Conservation (phyloP, 23 tunicate genomes). For the Pegea sp. region DNA sequence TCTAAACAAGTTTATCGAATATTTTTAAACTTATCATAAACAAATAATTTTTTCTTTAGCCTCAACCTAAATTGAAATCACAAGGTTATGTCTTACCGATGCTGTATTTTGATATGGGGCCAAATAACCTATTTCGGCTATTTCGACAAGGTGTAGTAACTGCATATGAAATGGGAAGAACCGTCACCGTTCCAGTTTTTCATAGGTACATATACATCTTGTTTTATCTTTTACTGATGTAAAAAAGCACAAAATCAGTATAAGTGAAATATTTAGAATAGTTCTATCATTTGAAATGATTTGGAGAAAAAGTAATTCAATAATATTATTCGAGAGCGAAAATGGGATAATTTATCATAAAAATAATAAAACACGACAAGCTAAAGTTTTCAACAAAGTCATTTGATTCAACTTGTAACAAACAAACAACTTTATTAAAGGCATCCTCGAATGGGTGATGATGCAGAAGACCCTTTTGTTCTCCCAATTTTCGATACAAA, state of each 20-base stretch:
- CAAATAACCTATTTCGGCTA: constrained; percentile 85
- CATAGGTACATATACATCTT: constrained; percentile 83
- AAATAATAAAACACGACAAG: too few relatives aligned
- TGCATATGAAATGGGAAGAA: constrained; percentile 95
- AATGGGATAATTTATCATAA: too few relatives aligned
- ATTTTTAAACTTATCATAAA: neutral
- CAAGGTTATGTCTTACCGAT: constrained; percentile 84
- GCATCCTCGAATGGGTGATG: constrained; percentile 98
- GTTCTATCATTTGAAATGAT: neutral
- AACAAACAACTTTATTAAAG: constrained; percentile 7
- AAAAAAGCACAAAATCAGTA: too few relatives aligned
- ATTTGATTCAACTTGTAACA: neutral
- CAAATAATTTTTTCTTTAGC: constrained; percentile 13
- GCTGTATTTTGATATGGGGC: constrained; percentile 99
- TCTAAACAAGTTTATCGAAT: neutral
- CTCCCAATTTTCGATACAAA: constrained; percentile 92
- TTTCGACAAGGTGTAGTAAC: constrained; percentile 91
- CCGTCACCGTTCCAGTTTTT: constrained; percentile 90
- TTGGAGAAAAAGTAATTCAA: too few relatives aligned
- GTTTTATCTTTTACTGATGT: neutral
- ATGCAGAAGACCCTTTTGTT: constrained; percentile 79
- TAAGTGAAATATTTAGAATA: too few relatives aligned
- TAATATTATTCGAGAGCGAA: too few relatives aligned
- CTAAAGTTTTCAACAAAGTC: neutral
- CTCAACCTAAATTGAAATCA: constrained; percentile 38